Evolutionary conservation across 1,140 invertebrate species (phyloP), one percentile per base, ranked within the genome.

Genomic region (Zaprionus lachaisei): DNA sequence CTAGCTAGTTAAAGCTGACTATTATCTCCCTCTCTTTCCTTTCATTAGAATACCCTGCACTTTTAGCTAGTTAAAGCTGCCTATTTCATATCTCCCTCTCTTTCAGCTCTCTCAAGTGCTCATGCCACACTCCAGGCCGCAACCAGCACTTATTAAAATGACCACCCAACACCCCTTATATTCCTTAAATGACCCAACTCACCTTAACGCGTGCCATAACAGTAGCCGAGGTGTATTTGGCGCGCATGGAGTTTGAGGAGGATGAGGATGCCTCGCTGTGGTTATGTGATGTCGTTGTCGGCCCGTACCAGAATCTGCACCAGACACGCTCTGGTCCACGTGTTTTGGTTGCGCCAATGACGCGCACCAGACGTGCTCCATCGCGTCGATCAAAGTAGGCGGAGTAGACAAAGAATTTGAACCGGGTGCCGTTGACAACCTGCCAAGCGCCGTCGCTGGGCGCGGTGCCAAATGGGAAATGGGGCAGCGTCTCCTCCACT

Each of bases 391-490:
- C 97, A 81, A 96, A 97, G 84, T 96, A 98, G 37, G 97, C 97
- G 2, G 97, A 98, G 89, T 97, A 98, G 17, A 98, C 97, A 93
- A 96, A 98, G 93, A 98, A 98, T 93, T 98, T 98, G 91, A 95
- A 97, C 89, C 96, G 96, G 93, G 69, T 95, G 44, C 94, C 94
- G 63, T 94, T 94, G 64, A 95, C 94, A 72, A 93, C 93, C 91
- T 95, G 94, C 94, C 94, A 95, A 60, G 91, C 85, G 20, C 94
- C 94, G 72, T 94, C 93, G 64, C 85, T 92, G 70, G 94, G 93
- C 68, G 90, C 80, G 1, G 93, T 80, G 83, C 94, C 94, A 66
- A 91, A 87, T 31, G 93, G 93, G 71, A 92, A 94, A 57, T 92
- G 91, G 24, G 94, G 94, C 69, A 94, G 77, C 41, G 93, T 93